Evolutionary conservation across 2,888 invertebrate genomes (phyloP).

Genomic region (Trissolcus japonicus): DNA sequence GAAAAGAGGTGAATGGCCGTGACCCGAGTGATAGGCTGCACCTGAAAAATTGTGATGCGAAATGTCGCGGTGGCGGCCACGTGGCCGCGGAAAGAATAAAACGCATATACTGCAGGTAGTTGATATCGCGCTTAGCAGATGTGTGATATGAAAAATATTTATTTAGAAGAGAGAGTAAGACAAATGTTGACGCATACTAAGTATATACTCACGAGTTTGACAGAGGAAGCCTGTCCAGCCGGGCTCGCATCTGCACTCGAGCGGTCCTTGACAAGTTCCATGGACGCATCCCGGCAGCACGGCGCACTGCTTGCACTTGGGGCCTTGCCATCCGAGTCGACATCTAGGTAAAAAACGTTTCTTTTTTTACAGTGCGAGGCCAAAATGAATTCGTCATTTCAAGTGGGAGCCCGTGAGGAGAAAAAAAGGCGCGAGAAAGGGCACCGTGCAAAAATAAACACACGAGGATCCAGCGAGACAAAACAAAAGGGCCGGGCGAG

Average conservation of each 20-base stretch:
- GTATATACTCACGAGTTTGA: constrained; percentile 85
- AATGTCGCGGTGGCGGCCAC: neutral
- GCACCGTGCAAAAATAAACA: constrained; percentile 6
- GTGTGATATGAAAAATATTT: constrained; percentile 53
- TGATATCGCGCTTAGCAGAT: constrained; percentile 25
- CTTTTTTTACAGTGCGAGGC: constrained; percentile 15
- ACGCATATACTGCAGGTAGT: no score
- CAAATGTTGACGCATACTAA: constrained; percentile 54
- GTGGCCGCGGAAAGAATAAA: neutral
- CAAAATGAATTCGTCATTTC: constrained; percentile 35
- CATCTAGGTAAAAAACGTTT: constrained; percentile 79
- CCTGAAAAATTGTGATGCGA: constrained; percentile 2
- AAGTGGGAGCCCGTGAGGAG: neutral
- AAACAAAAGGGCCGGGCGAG: neutral
- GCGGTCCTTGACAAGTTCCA: constrained; percentile 91
- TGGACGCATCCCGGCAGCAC: constrained; percentile 93
- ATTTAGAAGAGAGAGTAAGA: constrained; percentile 48
- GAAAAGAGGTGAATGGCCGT: neutral
- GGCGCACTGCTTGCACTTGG: constrained; percentile 88
- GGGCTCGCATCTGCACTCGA: constrained; percentile 92
- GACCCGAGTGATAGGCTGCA: neutral
- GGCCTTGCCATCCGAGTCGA: constrained; percentile 93
- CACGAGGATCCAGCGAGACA: neutral
- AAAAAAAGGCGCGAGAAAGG: constrained; percentile 4
- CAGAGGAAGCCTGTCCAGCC: constrained; percentile 95